These are phyloP conservation scores for Capitella teleta DNA, from an alignment of 1,140 invertebrate species.

Conservation along the genomic window DNA sequence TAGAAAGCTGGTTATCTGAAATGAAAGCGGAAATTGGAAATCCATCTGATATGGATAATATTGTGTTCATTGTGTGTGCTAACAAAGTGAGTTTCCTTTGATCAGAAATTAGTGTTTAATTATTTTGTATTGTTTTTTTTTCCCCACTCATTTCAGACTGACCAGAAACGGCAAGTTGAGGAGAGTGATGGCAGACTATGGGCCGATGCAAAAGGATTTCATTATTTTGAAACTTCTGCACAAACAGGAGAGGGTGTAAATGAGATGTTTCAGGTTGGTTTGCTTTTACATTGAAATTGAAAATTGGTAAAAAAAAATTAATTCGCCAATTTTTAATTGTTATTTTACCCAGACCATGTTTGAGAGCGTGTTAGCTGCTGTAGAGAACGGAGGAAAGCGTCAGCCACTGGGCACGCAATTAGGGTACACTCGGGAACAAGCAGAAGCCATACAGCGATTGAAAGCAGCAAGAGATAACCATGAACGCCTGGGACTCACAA, in stretches of 20 bases:
- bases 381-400: constrained; percentile 36
- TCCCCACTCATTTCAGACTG: not conserved
- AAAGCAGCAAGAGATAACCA: constrained; percentile 38
- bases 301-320: not conserved
- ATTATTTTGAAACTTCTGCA: constrained; percentile 43
- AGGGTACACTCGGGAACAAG: constrained; percentile 40
- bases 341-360: constrained; percentile 28
- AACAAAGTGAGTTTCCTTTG: constrained; percentile 32
- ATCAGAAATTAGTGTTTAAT: not conserved
- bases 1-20: constrained; percentile 38
- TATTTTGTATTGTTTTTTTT: not conserved
- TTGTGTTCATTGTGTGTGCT: constrained; percentile 36
- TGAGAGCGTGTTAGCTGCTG: constrained; percentile 31
- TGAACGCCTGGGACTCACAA: constrained; percentile 33
- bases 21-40: constrained; percentile 36
- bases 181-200: constrained; percentile 37
- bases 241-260: constrained; percentile 35
- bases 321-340: not conserved
- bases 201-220: constrained; percentile 38
- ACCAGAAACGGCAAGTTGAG: constrained; percentile 28
- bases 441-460: constrained; percentile 39
- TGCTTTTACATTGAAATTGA: too few species aligned
- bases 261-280: constrained; percentile 39
- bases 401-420: constrained; percentile 29
- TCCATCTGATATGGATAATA: constrained; percentile 31